phyloP scores from a whole-genome alignment of 2,113 vertebrate species.

The Tragelaphus imberbis region DNA sequence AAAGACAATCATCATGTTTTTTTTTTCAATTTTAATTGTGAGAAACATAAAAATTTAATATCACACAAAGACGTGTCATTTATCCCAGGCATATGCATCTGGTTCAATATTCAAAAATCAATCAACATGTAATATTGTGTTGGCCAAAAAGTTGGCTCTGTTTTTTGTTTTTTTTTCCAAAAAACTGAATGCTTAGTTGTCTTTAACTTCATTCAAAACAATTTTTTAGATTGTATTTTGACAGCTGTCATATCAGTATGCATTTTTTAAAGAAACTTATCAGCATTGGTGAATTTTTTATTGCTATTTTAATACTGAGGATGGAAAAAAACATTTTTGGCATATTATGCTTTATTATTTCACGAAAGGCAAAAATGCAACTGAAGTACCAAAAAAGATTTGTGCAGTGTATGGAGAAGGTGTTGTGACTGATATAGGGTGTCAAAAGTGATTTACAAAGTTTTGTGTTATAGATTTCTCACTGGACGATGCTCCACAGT shows the following conservation, averaged over 20 bases:
- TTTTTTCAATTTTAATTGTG: background rate
- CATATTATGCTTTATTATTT: background rate
- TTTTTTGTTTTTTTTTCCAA: background rate
- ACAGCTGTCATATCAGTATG: background rate
- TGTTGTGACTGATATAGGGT: background rate
- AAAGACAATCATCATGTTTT: background rate
- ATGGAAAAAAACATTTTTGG: background rate
- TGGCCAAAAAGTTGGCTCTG: background rate
- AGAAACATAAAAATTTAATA: background rate
- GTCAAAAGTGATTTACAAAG: background rate
- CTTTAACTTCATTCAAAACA: background rate
- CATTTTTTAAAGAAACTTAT: background rate
- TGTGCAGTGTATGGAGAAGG: background rate
- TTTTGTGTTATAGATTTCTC: background rate
- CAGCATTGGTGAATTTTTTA: background rate
- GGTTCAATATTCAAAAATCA: background rate
- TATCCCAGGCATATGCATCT: background rate
- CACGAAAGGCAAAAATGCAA: background rate
- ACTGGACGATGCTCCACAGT: background rate
- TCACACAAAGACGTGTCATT: background rate
- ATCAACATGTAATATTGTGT: background rate
- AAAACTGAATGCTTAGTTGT: background rate
- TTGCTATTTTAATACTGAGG: background rate
- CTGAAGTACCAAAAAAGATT: background rate
- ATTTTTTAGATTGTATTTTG: background rate